Percentiles rank a stretch among this genome's conserved stretches.
phyloP scores from a whole-genome alignment of 1,140 invertebrate genomes.

The Philaenus spumarius region DNA sequence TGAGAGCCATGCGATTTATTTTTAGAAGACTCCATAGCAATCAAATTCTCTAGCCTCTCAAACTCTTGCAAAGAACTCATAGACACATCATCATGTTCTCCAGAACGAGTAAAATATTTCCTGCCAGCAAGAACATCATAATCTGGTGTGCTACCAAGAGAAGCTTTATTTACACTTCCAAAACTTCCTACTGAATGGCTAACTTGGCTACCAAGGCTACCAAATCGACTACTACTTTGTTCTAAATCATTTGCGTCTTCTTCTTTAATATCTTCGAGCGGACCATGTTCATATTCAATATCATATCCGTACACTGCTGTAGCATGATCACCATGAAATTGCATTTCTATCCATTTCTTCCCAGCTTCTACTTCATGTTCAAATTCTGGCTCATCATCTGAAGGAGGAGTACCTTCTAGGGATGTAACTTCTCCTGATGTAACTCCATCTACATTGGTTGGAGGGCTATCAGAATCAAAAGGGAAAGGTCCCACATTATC shows the following conservation, averaged over 20 bases:
- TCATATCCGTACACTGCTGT: slow-evolving; percentile 63
- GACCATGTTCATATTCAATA: slow-evolving; percentile 59
- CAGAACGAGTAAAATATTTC: slow-evolving; percentile 66
- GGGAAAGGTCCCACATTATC: slow-evolving; percentile 49
- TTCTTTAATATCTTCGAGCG: slow-evolving; percentile 87
- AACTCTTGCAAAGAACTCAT: slow-evolving; percentile 91
- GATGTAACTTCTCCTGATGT: slow-evolving; percentile 25
- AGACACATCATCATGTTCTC: slow-evolving; percentile 85
- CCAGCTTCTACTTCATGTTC: slow-evolving; percentile 60
- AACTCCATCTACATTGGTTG: slow-evolving; percentile 38
- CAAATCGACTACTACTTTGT: slow-evolving; percentile 66
- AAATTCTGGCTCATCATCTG: slow-evolving; percentile 39
- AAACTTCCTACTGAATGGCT: slow-evolving; percentile 72
- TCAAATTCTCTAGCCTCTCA: slow-evolving; percentile 78
- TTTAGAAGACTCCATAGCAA: slow-evolving; percentile 55
- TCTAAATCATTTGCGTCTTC: slow-evolving; percentile 80
- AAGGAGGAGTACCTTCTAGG: slow-evolving; percentile 29
- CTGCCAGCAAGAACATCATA: slow-evolving; percentile 73
- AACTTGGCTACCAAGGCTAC: slow-evolving; percentile 65
- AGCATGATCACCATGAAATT: slow-evolving; percentile 61
- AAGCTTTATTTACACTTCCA: slow-evolving; percentile 62
- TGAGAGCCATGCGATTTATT: slow-evolving; percentile 57
- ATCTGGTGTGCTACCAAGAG: slow-evolving; percentile 73
- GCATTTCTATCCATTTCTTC: slow-evolving; percentile 84
- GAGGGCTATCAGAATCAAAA: slow-evolving; percentile 68